Evolutionary conservation across 2,888 invertebrate species (phyloP), one percentile per base, ranked within the genome.

Genomic region (Parnassius mnemosyne): DNA sequence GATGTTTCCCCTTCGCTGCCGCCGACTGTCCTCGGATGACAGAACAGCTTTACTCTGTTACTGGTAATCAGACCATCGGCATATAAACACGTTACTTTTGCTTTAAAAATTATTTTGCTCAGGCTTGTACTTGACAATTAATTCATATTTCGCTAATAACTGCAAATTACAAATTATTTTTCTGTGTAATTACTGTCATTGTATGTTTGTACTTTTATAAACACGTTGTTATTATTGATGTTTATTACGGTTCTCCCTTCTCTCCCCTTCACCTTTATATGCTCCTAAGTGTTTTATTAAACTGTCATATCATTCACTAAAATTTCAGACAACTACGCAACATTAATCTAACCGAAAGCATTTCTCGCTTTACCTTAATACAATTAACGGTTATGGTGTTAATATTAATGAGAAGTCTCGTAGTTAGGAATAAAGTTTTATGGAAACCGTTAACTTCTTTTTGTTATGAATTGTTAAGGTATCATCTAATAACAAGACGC

Each of bases 21-120:
- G 75, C 77, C 58, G 85, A 85, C 70, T 82, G 80, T 73, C 73
- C 88, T 66, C 81, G 86, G 67, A 80, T 80, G 66, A 75, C 78
- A 68, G 85, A 87, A 63, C 87, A 86, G 77, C 87, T 87, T 66
- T 89, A 88, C 84, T 87, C 84, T 68, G 82, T 85, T 72, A 85
- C 88, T 71, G 89, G 89, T 89, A 89, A 87, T 76, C 76, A 70
- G 74, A 69, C 70, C 70, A 69, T 74, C 66, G 66, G 66, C 75
- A 72, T 74, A 68, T 70, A 67, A 69, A 71, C 73, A 74, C 68
- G 68, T 76, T 79, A 71, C 69, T 78, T 77, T 75, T 68, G 85
- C 85, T 84, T 84, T 69, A 60, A 67, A 72, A 66, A 73, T 77
- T 81, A 68, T 74, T 73, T 75, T 76, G 75, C 75, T 72, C 69